Base-by-base conservation (phyloP, 1,140 invertebrate species). In the Semibalanus balanoides region DNA sequence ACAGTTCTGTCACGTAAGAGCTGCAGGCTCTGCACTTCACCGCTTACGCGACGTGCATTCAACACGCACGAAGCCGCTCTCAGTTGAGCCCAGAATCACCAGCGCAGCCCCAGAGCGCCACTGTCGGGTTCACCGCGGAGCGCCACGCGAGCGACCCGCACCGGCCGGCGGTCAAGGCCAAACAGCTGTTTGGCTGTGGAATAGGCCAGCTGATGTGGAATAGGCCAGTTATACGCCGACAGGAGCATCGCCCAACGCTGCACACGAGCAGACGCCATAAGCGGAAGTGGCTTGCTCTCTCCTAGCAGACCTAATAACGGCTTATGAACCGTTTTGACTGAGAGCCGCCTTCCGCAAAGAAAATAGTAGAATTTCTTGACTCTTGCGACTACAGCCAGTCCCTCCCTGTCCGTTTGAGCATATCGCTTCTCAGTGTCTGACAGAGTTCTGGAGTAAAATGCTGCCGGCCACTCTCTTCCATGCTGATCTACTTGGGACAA, bases 31-130 rank as follows among this genome's bases (percentile, higher is more conserved):
- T n/a, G n/a, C n/a, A n/a, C n/a, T n/a, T n/a, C n/a, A n/a, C n/a
- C n/a, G 35, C 35, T 40, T 40, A 92, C 77, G 74, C 74, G 17
- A 5, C 35, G n/a, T n/a, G n/a, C n/a, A n/a, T n/a, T n/a, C n/a
- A n/a, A n/a, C n/a, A n/a, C n/a, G n/a, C n/a, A n/a, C n/a, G n/a
- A n/a, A n/a, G n/a, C n/a, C n/a, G n/a, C n/a, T n/a, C n/a, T 17
- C 35, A 19, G 11, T n/a, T n/a, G n/a, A n/a, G n/a, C n/a, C n/a
- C n/a, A n/a, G n/a, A n/a, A n/a, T n/a, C n/a, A n/a, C n/a, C n/a
- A n/a, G n/a, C n/a, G n/a, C n/a, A n/a, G n/a, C n/a, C n/a, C n/a
- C n/a, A n/a, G n/a, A n/a, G n/a, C n/a, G n/a, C n/a, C n/a, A n/a
- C n/a, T n/a, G n/a, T n/a, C n/a, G n/a, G n/a, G n/a, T n/a, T n/a